Base-by-base conservation (phyloP, 2,113 vertebrate species). In the Chionomys nivalis region DNA sequence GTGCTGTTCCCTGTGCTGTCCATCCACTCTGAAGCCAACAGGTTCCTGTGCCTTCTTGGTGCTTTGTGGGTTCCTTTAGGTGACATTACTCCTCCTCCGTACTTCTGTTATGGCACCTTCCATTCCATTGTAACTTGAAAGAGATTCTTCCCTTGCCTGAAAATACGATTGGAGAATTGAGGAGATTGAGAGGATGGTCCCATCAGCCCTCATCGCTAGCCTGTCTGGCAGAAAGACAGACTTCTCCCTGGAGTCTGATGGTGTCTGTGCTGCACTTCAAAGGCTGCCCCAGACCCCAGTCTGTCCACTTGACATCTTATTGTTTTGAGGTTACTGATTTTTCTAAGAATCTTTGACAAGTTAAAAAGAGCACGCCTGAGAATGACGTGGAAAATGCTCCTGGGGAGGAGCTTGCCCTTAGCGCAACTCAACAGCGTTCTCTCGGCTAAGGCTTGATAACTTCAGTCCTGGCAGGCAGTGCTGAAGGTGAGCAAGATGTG, bases 401-500 rank as follows among this genome's bases (percentile, higher is more conserved):
- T 49, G 11, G n/a, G n/a, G 23, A 92, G 77, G 87, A 87, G 63
- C 14, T 11, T 33, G 17, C 36, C 86, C 73, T 16, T 3, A 49
- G 42, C 49, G 49, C 33, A 90, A 39, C 76, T 88, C 82, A 14
- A 33, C 42, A 21, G 0, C 36, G 5, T 8, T 8, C 2, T 77
- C n/a, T 9, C 72, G 65, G 17, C n/a, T 89, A 36, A 86, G n/a
- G 47, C 66, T 81, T 65, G 9, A 55, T 94, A 65, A 77, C 70
- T 93, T 70, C 86, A 90, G 3, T n/a, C 76, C 72, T 5, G 70
- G 19, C 33, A 9, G 13, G 24, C 19, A 5, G 24, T 42, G 55
- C 39, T 88, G 81, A 87, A 96, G 75, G 49, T 85, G 70, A 90
- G 75, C 58, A 12, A 88, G 55, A 26, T 89, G 61, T 86, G 39